These are phyloP conservation scores for Tupiocoris notatus DNA, from an alignment of 2,888 invertebrate species.

Conservation along the genomic window DNA sequence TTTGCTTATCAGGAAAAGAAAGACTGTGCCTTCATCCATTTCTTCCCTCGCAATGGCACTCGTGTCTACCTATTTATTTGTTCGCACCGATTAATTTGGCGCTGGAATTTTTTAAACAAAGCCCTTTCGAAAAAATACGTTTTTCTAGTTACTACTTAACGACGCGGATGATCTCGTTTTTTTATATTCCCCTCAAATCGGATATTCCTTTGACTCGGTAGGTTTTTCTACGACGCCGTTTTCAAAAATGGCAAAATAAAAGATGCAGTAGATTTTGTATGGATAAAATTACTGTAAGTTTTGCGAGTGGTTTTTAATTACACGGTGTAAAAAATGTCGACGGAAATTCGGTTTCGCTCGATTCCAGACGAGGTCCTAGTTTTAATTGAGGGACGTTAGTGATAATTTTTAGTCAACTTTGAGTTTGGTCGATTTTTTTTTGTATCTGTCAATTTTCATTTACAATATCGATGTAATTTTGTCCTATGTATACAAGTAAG, in stretches of 20 bases:
- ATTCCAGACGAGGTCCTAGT: no score
- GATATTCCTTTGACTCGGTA: background rate
- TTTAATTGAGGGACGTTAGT: background rate
- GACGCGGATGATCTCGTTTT: constrained; percentile 20
- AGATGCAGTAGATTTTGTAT: background rate
- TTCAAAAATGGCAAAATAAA: background rate
- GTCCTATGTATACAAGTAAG: background rate
- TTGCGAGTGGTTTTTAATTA: no score
- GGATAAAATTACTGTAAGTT: background rate
- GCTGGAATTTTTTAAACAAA: background rate
- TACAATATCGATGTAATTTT: background rate
- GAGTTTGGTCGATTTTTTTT: background rate
- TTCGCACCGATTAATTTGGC: background rate
- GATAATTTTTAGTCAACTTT: background rate
- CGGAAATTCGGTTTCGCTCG: no score
- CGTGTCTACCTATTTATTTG: background rate
- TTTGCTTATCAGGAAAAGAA: background rate
- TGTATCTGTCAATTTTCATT: background rate
- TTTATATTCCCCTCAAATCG: background rate
- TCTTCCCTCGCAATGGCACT: background rate
- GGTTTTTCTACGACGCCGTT: background rate
- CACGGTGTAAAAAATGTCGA: no score
- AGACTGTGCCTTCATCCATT: constrained; percentile 23
- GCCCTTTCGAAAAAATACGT: background rate
- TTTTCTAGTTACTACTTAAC: background rate